These are phyloP conservation scores for Tridacna gigas DNA, from an alignment of 2,888 invertebrate genomes.

Conservation along the genomic window DNA sequence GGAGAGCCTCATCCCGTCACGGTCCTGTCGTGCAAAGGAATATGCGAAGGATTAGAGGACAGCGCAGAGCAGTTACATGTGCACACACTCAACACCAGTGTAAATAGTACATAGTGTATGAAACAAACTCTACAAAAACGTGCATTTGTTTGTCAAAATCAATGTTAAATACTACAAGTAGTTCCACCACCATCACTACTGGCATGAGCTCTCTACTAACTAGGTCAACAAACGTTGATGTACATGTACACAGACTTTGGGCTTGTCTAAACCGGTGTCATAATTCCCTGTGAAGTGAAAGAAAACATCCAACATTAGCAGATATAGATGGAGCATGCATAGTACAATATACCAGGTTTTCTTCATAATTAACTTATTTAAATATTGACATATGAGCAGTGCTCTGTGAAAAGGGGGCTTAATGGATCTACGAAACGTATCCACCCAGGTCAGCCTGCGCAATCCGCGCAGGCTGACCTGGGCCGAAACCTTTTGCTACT, in stretches of 20 bases:
- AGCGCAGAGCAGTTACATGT: conserved; percentile 53
- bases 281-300: conserved; percentile 64
- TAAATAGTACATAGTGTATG: neutral
- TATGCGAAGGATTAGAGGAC: conserved; percentile 53
- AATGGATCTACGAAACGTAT: no score
- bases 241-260: conserved; percentile 2
- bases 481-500: no score
- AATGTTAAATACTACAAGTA: neutral
- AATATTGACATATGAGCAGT: no score
- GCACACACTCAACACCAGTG: conserved; percentile 49
- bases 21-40: conserved; percentile 67
- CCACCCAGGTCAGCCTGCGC: no score
- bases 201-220: neutral
- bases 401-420: no score
- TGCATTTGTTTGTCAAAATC: conserved; percentile 17
- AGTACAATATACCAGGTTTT: neutral
- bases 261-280: conserved; percentile 61
- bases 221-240: conserved; percentile 13
- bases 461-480: no score
- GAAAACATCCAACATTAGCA: conserved; percentile 5
- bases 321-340: neutral
- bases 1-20: conserved; percentile 63
- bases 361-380: neutral
- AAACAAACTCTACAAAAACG: conserved; percentile 22
- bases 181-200: conserved; percentile 18